Percentiles rank a stretch among this genome's conserved stretches.
Conservation (phyloP, 2,888 invertebrate species). For the Catotricha subobsoleta region DNA sequence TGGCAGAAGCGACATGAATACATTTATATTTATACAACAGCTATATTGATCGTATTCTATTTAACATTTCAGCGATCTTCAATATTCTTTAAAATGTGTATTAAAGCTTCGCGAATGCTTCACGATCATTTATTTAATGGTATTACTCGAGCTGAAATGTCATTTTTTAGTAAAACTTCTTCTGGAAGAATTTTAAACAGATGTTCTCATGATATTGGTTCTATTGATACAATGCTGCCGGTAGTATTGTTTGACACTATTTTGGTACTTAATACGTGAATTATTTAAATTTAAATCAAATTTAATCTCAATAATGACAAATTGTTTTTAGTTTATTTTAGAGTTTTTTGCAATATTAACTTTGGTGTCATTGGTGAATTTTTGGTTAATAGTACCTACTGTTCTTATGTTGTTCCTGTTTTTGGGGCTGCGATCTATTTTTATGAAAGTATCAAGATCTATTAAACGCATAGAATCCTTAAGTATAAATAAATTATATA, state of each 20-base stretch:
- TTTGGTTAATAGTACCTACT: constrained; percentile 47
- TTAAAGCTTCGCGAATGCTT: constrained; percentile 36
- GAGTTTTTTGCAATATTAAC: constrained; percentile 56
- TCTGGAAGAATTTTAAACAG: constrained; percentile 39
- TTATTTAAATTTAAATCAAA: too few relatives aligned
- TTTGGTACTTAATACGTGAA: too few relatives aligned
- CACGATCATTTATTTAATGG: constrained; percentile 42
- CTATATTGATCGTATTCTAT: constrained; percentile 6
- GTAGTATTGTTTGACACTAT: constrained; percentile 31
- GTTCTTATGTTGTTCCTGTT: constrained; percentile 46
- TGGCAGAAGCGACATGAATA: too few relatives aligned
- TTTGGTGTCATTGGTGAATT: constrained; percentile 51
- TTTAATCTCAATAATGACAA: too few relatives aligned
- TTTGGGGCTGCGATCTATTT: constrained; percentile 47
- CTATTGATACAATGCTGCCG: constrained; percentile 30
- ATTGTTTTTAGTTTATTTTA: constrained; percentile 41
- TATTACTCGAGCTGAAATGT: constrained; percentile 37
- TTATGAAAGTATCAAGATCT: constrained; percentile 52
- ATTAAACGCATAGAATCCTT: constrained; percentile 56
- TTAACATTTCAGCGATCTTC: constrained; percentile 24
- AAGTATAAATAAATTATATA: too few relatives aligned
- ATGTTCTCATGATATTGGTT: constrained; percentile 46
- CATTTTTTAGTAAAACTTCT: constrained; percentile 45
- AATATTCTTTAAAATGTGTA: constrained; percentile 34
- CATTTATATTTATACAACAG: too few relatives aligned